Evolutionary conservation across 2,113 vertebrate species (phyloP).

Genomic region (Terrapene triunguis): DNA sequence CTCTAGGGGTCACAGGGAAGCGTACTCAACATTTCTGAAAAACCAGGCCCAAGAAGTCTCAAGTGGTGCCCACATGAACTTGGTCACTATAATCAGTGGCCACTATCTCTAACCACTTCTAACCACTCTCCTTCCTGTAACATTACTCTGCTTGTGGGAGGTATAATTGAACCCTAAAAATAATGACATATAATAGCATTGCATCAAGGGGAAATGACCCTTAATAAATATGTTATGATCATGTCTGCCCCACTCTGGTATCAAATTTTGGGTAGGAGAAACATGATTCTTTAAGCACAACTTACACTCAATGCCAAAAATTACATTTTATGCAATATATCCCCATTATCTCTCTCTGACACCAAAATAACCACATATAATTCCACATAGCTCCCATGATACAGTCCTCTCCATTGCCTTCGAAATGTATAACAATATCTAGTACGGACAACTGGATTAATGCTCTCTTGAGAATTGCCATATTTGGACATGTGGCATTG

Average conservation of each 20-base stretch:
- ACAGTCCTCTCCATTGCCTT: background rate
- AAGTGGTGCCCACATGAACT: background rate
- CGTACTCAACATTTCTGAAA: background rate
- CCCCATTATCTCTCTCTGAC: background rate
- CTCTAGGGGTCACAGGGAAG: background rate
- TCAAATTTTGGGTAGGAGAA: background rate
- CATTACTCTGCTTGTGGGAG: background rate
- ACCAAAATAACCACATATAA: accelerated
- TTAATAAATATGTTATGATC: background rate
- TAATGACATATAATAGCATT: background rate
- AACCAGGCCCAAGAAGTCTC: background rate
- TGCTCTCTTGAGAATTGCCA: background rate
- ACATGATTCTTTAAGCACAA: background rate
- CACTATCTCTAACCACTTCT: background rate
- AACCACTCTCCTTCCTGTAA: background rate
- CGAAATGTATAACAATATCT: background rate
- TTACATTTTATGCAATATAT: background rate
- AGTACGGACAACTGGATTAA: background rate
- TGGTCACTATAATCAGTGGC: background rate
- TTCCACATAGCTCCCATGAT: background rate
- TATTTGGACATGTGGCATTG: background rate
- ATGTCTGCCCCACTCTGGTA: background rate
- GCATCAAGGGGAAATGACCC: background rate
- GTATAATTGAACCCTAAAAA: background rate
- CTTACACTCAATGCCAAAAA: background rate